These are phyloP conservation scores for Amiota minor DNA, from an alignment of 2,888 invertebrate species.

Conservation along the genomic window DNA sequence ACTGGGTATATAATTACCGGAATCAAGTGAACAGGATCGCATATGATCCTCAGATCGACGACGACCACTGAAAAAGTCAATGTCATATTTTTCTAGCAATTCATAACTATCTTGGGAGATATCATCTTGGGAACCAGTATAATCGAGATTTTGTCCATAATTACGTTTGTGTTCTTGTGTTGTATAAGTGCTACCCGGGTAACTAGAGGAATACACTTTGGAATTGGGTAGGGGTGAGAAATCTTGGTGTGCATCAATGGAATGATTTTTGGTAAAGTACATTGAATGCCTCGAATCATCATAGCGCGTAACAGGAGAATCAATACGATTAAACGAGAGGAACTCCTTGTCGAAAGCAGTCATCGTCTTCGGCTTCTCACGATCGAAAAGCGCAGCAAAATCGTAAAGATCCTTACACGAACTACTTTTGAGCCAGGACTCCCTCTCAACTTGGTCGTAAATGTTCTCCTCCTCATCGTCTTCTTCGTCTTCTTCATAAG, in stretches of 20 bases:
- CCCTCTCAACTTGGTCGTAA: constrained; percentile 71
- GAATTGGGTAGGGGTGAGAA: constrained; percentile 77
- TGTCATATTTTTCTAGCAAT: constrained; percentile 82
- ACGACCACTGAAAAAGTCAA: constrained; percentile 69
- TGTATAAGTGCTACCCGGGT: constrained; percentile 85
- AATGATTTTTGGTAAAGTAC: constrained; percentile 78
- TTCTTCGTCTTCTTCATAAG: constrained; percentile 62
- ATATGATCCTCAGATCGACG: constrained; percentile 74
- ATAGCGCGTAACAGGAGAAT: constrained; percentile 83
- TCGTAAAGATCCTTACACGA: constrained; percentile 88
- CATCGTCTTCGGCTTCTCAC: constrained; percentile 74
- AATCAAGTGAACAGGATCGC: constrained; percentile 84
- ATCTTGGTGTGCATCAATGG: constrained; percentile 81
- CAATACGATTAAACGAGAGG: constrained; percentile 75
- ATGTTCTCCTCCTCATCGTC: constrained; percentile 67
- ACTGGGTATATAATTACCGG: constrained; percentile 84
- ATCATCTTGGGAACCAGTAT: constrained; percentile 85
- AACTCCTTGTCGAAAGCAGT: constrained; percentile 74
- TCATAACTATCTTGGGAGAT: constrained; percentile 92
- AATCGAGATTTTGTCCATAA: constrained; percentile 74
- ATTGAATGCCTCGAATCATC: constrained; percentile 80
- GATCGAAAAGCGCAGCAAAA: constrained; percentile 78
- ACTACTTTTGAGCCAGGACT: constrained; percentile 83
- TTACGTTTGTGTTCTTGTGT: constrained; percentile 75
- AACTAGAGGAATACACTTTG: constrained; percentile 89